Percentiles rank a stretch among this genome's conserved stretches.
These are phyloP conservation scores for Mirounga angustirostris DNA, from an alignment of 2,113 vertebrate species.

Conservation along the genomic window DNA sequence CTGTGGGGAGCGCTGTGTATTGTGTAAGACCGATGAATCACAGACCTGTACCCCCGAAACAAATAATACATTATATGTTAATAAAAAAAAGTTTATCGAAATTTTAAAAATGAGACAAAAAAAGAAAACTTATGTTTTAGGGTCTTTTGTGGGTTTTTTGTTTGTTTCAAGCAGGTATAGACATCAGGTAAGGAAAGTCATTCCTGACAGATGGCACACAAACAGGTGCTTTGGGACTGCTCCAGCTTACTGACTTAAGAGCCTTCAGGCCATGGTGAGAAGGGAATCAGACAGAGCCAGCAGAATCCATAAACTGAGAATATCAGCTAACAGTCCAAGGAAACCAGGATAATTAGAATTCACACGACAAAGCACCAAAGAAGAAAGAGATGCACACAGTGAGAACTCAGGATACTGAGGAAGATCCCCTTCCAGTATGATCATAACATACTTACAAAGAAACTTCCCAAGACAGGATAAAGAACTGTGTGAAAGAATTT, in stretches of 20 bases:
- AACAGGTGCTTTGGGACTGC: not conserved
- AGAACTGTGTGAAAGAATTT: not conserved
- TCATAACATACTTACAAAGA: not conserved
- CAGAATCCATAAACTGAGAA: not conserved
- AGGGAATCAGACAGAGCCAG: not conserved
- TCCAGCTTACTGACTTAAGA: not conserved
- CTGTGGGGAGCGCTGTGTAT: too few species aligned
- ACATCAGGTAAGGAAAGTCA: not conserved
- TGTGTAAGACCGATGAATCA: too few species aligned
- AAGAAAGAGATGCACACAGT: not conserved
- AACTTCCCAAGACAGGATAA: constrained; percentile 18
- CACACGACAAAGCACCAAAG: not conserved
- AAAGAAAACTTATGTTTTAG: not conserved
- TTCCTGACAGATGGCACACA: not conserved
- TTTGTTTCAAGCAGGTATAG: not conserved
- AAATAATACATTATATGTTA: too few species aligned
- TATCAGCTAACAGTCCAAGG: not conserved
- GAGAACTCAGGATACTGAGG: not conserved
- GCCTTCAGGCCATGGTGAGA: not conserved
- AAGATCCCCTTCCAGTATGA: not conserved
- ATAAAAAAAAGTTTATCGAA: too few species aligned
- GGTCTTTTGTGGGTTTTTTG: not conserved
- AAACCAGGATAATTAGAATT: not conserved
- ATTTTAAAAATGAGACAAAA: too few species aligned
- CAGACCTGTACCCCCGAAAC: too few species aligned